Evolutionary conservation across 2,888 invertebrate genomes (phyloP).

Genomic region (Entomobrya proxima): DNA sequence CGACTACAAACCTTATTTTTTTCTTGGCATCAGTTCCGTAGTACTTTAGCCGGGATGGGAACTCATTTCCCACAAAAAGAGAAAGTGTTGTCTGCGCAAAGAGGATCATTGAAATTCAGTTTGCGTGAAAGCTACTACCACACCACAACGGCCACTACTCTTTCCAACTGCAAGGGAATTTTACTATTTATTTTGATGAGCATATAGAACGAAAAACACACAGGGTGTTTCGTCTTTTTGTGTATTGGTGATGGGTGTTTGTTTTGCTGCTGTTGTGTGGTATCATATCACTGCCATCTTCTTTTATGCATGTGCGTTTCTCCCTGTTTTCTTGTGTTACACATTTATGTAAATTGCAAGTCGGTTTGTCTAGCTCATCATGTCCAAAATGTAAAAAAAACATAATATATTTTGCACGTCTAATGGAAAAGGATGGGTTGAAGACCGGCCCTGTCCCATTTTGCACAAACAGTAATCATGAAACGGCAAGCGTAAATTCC

Average conservation of each 20-base stretch:
- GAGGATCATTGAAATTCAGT: slow-evolving; percentile 19
- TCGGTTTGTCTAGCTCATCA: too few species aligned
- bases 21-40: too few species aligned
- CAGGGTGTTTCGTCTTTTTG: too few species aligned
- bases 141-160: too few species aligned
- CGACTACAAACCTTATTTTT: neutral
- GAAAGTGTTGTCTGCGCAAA: neutral
- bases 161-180: neutral
- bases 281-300: neutral
- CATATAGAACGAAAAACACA: neutral
- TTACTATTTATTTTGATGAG: slow-evolving; percentile 1
- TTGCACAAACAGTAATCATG: too few species aligned
- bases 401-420: too few species aligned
- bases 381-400: too few species aligned
- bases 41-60: too few species aligned
- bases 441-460: too few species aligned
- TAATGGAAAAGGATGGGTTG: too few species aligned
- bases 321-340: neutral
- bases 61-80: too few species aligned
- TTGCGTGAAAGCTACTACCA: slow-evolving; percentile 1
- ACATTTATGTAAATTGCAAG: slow-evolving; percentile 1
- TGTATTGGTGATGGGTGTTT: neutral
- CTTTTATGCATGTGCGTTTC: neutral
- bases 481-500: too few species aligned
- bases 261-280: neutral